phyloP scores from a whole-genome alignment of 1,140 invertebrate species.

The Cotesia vestalis region DNA sequence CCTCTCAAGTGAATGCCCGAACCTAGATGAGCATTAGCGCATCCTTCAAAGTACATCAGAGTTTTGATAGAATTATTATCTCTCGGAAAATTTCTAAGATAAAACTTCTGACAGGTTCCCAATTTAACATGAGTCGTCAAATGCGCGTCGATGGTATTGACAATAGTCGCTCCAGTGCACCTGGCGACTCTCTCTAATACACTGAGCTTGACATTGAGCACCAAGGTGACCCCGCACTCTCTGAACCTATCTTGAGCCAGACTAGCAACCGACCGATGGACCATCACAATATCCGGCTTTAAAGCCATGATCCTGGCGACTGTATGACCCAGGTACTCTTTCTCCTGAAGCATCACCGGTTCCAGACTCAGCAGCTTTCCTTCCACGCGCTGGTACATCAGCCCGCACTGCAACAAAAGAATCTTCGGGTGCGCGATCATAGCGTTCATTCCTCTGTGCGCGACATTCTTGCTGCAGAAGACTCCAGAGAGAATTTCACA shows the following conservation, averaged over 20 bases:
- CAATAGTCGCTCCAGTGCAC: slow-evolving; percentile 85
- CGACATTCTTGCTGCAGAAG: slow-evolving; percentile 92
- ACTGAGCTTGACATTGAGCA: slow-evolving; percentile 86
- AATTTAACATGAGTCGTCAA: slow-evolving; percentile 84
- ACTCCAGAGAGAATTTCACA: slow-evolving; percentile 85
- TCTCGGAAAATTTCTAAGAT: slow-evolving; percentile 74
- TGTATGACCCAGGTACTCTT: slow-evolving; percentile 87
- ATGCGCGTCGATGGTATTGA: slow-evolving; percentile 88
- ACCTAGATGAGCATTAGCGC: slow-evolving; percentile 82
- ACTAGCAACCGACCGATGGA: slow-evolving; percentile 88
- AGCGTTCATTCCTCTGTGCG: slow-evolving; percentile 87
- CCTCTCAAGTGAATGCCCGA: slow-evolving; percentile 91
- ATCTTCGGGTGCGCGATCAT: slow-evolving; percentile 85
- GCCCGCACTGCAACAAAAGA: slow-evolving; percentile 84
- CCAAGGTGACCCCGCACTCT: slow-evolving; percentile 83
- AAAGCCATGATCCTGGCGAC: slow-evolving; percentile 88
- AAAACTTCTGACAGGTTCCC: slow-evolving; percentile 88
- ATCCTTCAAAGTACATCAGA: slow-evolving; percentile 94
- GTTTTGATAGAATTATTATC: slow-evolving; percentile 78
- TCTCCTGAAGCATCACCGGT: slow-evolving; percentile 91
- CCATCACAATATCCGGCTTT: slow-evolving; percentile 87
- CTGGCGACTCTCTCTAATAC: slow-evolving; percentile 86
- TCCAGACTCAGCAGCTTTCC: slow-evolving; percentile 91
- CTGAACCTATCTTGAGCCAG: slow-evolving; percentile 87
- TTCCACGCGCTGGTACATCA: slow-evolving; percentile 92